Conservation (phyloP, 2,888 invertebrate genomes). For the Andrena bucephala region DNA sequence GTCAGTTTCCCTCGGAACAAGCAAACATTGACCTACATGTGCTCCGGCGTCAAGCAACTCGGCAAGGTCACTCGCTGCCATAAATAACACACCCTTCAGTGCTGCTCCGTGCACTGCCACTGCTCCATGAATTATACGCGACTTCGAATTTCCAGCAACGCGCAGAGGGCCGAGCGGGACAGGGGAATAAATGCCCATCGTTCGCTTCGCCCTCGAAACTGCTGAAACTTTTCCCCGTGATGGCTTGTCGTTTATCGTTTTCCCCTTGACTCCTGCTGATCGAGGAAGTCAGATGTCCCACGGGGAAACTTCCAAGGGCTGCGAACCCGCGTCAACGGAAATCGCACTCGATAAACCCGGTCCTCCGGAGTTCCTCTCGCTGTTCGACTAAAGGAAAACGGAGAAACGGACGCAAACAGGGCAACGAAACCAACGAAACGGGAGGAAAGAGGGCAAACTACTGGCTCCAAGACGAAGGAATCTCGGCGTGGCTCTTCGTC, state of each 20-base stretch:
- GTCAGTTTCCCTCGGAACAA: neutral
- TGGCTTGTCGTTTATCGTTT: constrained; percentile 23
- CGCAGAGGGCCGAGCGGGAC: neutral
- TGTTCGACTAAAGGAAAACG: neutral
- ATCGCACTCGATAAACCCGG: constrained; percentile 20
- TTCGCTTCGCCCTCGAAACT: neutral
- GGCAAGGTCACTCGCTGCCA: constrained; percentile 11
- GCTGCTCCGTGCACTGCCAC: neutral
- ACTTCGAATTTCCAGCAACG: constrained; percentile 9
- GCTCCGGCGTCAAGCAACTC: neutral
- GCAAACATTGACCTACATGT: constrained; percentile 7
- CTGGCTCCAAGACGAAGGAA: neutral
- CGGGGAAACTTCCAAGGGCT: neutral
- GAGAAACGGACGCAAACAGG: neutral
- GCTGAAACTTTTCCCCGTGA: constrained; percentile 12
- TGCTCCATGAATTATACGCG: constrained; percentile 28
- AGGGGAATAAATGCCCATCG: constrained; percentile 24
- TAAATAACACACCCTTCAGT: constrained; percentile 10
- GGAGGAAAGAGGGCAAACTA: neutral
- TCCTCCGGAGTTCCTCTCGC: neutral
- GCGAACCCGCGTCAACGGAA: neutral
- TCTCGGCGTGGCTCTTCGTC: constrained; percentile 9
- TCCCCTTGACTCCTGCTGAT: neutral
- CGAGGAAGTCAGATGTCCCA: constrained; percentile 5
- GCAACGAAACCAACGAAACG: neutral